Evolutionary conservation across 2,113 vertebrate genomes (phyloP), one percentile per base, ranked within the genome.

Genomic region (Illadopsis cleaveri): DNA sequence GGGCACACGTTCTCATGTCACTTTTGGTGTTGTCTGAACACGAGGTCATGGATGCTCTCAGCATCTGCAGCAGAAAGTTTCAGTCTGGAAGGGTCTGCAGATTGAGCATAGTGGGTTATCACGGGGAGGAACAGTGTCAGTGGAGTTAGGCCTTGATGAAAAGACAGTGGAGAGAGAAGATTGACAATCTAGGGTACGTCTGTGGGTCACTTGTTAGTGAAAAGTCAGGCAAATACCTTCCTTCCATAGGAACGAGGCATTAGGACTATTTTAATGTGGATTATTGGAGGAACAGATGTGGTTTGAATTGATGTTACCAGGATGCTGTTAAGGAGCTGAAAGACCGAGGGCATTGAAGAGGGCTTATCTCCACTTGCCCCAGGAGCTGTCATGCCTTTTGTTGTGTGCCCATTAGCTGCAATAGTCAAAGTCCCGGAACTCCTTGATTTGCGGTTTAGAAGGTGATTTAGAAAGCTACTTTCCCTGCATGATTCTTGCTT

Each of bases 1-100:
- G 75, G 42, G 15, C 44, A 17, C 15, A 5, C 0, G 0, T 35
- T 47, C 48, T 62, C 53, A 8, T 40, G 48, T 42, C 23, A 5
- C 27, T 65, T 66, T 15, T 81, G 38, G 31, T 30, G 18, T 57
- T 6, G 0, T 45, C 17, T 61, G 50, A 21, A 17, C 27, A 3
- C 28, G 47, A 76, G 31, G 38, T 68, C 80, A 45, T 13, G 28
- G 58, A 45, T 72, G 38, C 58, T 70, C 12, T 71, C 24, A 9
- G 42, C 62, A 47, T 30, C 61, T 66, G 51, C 62, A 76, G 57
- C 23, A 54, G 48, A 11, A 53, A 28, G 33, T 16, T 50, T 38
- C n/a, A 20, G 0, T 35, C 62, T 91, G 51, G 40, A 80, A 82
- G 33, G 53, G 45, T 56, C 48, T 87, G 47, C 28, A 57, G 24